These are phyloP conservation scores for Trichogramma pretiosum DNA, from an alignment of 1,140 invertebrate species.

Conservation along the genomic window DNA sequence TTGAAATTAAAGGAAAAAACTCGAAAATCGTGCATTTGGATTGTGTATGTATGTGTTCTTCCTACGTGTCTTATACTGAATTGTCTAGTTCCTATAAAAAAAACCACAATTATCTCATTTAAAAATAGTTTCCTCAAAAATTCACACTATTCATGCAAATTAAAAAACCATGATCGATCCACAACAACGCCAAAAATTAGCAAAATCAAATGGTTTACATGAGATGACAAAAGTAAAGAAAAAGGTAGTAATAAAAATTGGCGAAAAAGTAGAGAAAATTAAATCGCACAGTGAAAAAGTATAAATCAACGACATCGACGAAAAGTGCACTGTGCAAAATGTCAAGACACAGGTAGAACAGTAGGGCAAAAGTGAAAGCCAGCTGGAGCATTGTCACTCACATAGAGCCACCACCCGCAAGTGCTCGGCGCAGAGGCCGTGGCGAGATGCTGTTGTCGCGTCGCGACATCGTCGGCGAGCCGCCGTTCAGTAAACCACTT, in stretches of 20 bases:
- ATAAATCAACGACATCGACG: slow-evolving; percentile 21
- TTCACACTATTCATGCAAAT: too few relatives aligned
- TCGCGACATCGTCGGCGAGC: slow-evolving; percentile 38
- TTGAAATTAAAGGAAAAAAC: too few relatives aligned
- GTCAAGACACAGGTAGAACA: slow-evolving; percentile 33
- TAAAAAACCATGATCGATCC: too few relatives aligned
- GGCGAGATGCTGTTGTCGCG: slow-evolving; percentile 44
- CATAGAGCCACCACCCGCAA: slow-evolving; percentile 44
- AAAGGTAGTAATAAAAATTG: background rate
- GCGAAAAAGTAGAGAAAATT: slow-evolving; percentile 10
- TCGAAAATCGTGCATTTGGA: too few relatives aligned
- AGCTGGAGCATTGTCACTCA: slow-evolving; percentile 41
- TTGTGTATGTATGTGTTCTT: too few relatives aligned
- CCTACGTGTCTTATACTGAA: too few relatives aligned
- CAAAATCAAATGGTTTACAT: too few relatives aligned
- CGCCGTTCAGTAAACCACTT: slow-evolving; percentile 27
- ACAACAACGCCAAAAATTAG: too few relatives aligned
- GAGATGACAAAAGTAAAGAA: too few relatives aligned
- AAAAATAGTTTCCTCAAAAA: too few relatives aligned
- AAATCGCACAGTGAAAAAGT: background rate
- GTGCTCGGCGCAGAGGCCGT: slow-evolving; percentile 36
- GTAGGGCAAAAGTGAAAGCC: slow-evolving; percentile 33
- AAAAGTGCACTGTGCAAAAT: slow-evolving; percentile 32
- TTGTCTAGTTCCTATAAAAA: too few relatives aligned
- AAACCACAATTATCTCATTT: too few relatives aligned